Conservation (phyloP, 2,113 vertebrate species). For the Anhinga anhinga region DNA sequence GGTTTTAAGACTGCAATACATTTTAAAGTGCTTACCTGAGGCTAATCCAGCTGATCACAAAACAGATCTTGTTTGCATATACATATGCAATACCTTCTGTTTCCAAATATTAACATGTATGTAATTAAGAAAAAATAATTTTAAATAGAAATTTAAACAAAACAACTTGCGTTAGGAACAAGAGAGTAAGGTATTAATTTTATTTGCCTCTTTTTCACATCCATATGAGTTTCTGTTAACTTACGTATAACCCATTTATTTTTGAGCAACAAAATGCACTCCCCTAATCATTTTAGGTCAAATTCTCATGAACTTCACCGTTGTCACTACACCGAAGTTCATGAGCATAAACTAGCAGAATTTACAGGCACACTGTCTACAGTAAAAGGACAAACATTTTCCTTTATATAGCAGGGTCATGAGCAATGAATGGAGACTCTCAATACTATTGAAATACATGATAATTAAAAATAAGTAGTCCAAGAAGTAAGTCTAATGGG, state of each 20-base stretch:
- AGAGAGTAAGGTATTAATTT: not conserved
- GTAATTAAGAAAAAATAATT: not conserved
- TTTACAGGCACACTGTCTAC: not conserved
- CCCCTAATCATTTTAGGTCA: not conserved
- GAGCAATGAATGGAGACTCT: not conserved
- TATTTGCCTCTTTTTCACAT: not conserved
- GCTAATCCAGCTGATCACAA: not conserved
- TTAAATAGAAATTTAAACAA: not conserved
- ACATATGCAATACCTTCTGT: not conserved
- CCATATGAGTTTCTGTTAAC: not conserved
- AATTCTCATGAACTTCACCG: not conserved
- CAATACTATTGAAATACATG: not conserved
- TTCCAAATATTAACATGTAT: not conserved
- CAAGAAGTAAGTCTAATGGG: not conserved
- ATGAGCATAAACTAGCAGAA: not conserved
- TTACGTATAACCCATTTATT: not conserved
- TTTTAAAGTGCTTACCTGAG: not conserved
- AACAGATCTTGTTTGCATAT: not conserved
- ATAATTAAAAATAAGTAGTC: slow-evolving; percentile 17
- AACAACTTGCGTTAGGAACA: not conserved
- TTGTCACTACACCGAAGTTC: not conserved
- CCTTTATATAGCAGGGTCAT: not conserved
- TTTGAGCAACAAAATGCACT: not conserved
- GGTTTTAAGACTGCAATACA: not conserved
- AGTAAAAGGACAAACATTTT: not conserved